Evolutionary conservation across 2,113 vertebrate genomes (phyloP), one percentile per base, ranked within the genome.

Genomic region (Leptosomus discolor): DNA sequence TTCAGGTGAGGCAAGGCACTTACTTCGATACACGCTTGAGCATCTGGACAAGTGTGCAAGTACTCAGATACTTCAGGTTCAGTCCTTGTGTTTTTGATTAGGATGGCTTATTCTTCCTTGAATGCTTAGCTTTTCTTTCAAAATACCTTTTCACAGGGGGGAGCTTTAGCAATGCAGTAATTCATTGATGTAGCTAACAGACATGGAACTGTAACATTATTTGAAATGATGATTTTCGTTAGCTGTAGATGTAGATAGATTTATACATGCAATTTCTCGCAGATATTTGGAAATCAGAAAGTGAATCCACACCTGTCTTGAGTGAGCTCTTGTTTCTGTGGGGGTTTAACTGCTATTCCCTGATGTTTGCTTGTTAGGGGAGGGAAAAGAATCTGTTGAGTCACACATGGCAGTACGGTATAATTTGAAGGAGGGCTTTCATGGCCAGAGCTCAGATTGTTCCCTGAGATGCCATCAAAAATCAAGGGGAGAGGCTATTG

Each of bases 11-110:
- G 56, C 54, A 4, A 24, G 29, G 39, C 32, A 6, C 19, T 12
- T 32, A 2, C 15, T n/a, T 48, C 4, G 12, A 9, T 30, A n/a
- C n/a, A 16, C 1, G 0, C 17, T 0, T 16, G 36, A 61, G 69
- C 12, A 7, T 39, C 70, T 30, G 50, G 51, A 12, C 16, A 11
- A 3, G 0, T 11, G 4, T 60, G 48, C 41, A 29, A 50, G 26
- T 18, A 8, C 43, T 53, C 4, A 2, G 45, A 11, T 58, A 16
- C 18, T 8, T 61, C 9, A 21, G 36, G 43, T 54, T 63, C 56
- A 16, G 51, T 16, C n/a, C 29, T 78, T 30, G 21, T 21, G 20
- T 15, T 73, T 58, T 32, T 32, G 30, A 32, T 81, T 12, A 57
- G 45, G 13, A 11, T 0, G 7, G 34, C 6, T 60, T 54, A 11